Percentiles rank a stretch among this genome's conserved stretches.
Conservation (phyloP, 1,140 invertebrate genomes). For the Protaetia brevitarsis region DNA sequence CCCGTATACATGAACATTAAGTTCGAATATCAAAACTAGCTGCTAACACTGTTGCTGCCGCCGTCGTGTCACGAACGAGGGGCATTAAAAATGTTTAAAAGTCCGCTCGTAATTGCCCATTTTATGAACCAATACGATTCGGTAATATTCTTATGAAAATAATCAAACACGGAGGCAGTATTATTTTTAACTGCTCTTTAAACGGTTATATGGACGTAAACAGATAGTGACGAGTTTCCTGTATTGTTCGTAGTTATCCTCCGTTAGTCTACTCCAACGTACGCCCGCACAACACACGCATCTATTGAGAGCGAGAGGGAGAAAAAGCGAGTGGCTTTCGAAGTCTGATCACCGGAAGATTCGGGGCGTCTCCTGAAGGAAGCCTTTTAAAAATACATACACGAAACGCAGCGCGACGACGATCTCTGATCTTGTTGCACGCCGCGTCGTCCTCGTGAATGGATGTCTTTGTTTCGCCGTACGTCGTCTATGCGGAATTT, state of each 20-base stretch:
- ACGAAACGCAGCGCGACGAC: neutral
- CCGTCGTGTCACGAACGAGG: conserved; percentile 2
- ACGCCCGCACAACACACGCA: too few species aligned
- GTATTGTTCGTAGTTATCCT: conserved; percentile 22
- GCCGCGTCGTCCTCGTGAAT: too few species aligned
- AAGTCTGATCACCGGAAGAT: neutral
- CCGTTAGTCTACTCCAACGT: too few species aligned
- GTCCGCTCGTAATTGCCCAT: conserved; percentile 20
- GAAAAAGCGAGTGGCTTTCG: too few species aligned
- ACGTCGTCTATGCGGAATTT: too few species aligned
- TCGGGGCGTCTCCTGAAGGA: neutral
- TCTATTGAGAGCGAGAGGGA: too few species aligned
- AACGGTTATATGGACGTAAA: conserved; percentile 27
- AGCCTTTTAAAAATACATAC: neutral
- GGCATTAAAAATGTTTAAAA: conserved; percentile 23
- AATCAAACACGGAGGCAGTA: conserved; percentile 26
- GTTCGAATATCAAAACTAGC: too few species aligned
- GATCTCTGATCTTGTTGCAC: too few species aligned
- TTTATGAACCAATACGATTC: conserved; percentile 24
- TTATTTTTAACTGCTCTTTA: conserved; percentile 30
- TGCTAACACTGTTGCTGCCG: too few species aligned
- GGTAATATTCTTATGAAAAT: conserved; percentile 25
- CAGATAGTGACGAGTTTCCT: conserved; percentile 27
- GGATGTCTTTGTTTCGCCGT: too few species aligned
- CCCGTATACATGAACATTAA: too few species aligned